phyloP scores from a whole-genome alignment of 2,888 invertebrate species.

The Chymomyza fuscimana region DNA sequence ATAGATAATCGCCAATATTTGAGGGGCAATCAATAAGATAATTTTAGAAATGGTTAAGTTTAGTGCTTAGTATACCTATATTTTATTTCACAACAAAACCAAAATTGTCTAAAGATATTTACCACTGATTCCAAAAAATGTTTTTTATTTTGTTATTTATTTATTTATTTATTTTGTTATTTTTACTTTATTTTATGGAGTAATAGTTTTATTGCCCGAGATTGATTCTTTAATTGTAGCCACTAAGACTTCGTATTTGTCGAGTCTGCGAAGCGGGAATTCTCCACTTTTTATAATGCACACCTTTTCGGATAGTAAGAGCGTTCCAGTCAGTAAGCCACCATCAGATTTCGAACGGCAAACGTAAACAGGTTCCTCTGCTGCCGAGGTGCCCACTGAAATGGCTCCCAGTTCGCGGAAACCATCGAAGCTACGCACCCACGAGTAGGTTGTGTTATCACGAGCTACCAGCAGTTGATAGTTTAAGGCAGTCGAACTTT shows the following conservation, averaged over 20 bases:
- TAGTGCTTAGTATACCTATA: no score
- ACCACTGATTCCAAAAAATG: no score
- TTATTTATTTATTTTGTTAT: no score
- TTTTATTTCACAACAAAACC: no score
- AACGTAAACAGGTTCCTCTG: conserved; percentile 36
- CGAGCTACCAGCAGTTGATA: conserved; percentile 30
- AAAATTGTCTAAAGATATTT: no score
- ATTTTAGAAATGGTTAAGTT: no score
- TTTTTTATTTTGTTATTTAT: no score
- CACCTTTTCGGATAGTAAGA: not conserved
- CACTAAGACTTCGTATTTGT: conserved; percentile 41
- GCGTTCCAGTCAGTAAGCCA: conserved; percentile 33
- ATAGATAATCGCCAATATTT: no score
- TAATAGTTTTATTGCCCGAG: not conserved
- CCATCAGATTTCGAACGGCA: conserved; percentile 33
- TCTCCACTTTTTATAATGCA: conserved; percentile 29
- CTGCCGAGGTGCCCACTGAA: conserved; percentile 37
- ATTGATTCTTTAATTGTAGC: not conserved
- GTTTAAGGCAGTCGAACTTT: not conserved
- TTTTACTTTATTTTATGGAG: not conserved
- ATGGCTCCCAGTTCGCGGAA: conserved; percentile 37
- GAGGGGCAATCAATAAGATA: no score
- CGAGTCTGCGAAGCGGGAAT: conserved; percentile 10
- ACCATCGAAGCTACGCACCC: conserved; percentile 47
- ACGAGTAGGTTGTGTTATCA: conserved; percentile 23